Percentiles rank a stretch among this genome's conserved stretches.
Conservation (phyloP, 2,797 vertebrate genomes). For the Clarias platycephalus region DNA sequence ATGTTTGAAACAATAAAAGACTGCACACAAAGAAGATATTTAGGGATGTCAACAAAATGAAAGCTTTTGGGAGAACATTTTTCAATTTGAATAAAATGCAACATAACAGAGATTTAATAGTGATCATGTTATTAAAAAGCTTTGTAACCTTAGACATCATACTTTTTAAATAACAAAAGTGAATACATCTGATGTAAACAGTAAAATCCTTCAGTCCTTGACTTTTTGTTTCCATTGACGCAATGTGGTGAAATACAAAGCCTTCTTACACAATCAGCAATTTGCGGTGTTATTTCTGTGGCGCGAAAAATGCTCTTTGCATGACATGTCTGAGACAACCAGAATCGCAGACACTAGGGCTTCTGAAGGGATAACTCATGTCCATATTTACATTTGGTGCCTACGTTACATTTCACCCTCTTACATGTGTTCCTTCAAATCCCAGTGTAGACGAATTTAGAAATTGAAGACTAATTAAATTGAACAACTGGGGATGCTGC, state of each 20-base stretch:
- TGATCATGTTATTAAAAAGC: neutral
- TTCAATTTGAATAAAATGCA: neutral
- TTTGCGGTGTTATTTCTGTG: neutral
- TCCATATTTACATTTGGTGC: conserved; percentile 36
- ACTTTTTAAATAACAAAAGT: neutral
- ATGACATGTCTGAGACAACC: conserved; percentile 28
- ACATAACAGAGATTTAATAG: neutral
- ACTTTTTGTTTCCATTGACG: neutral
- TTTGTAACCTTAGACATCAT: neutral
- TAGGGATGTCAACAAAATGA: neutral
- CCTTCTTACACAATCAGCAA: neutral
- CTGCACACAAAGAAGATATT: conserved; percentile 1
- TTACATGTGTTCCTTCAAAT: neutral
- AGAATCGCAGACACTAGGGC: conserved; percentile 14
- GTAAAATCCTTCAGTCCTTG: neutral
- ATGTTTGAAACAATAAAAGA: neutral
- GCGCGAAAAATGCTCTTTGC: neutral
- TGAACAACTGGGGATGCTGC: neutral
- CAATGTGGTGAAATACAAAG: too few species aligned
- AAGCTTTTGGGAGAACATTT: neutral
- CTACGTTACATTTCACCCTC: conserved; percentile 3
- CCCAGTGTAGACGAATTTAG: neutral
- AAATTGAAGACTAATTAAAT: conserved; percentile 6
- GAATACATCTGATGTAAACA: neutral
- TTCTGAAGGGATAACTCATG: neutral